phyloP scores from a whole-genome alignment of 2,113 vertebrate genomes.

The Poeciliopsis turrubarensis region DNA sequence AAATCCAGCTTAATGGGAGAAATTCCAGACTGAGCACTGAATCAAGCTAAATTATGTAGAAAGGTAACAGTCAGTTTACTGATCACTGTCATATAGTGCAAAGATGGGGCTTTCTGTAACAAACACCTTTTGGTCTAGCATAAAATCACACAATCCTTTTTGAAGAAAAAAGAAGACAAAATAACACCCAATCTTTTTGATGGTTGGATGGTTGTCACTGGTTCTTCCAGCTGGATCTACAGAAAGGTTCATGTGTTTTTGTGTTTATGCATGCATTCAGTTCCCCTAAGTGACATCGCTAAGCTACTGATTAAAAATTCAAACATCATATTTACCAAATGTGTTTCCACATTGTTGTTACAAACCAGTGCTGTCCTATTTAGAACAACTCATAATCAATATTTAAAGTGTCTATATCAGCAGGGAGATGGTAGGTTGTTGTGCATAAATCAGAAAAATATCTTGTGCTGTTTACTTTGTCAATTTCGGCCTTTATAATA shows the following conservation, averaged over 20 bases:
- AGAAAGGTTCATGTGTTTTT: background rate
- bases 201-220: too few species aligned
- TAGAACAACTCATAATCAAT: conserved; percentile 1
- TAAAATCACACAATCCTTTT: too few species aligned
- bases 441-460: background rate
- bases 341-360: background rate
- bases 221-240: too few species aligned
- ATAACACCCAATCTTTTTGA: too few species aligned
- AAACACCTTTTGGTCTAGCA: too few species aligned
- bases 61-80: too few species aligned
- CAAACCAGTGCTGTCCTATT: background rate
- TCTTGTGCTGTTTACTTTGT: background rate
- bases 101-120: too few species aligned
- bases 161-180: too few species aligned
- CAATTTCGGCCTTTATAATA: background rate
- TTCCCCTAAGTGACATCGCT: background rate
- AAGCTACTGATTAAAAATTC: background rate
- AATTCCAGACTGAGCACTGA: too few species aligned
- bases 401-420: conserved; percentile 2
- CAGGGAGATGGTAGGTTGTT: background rate
- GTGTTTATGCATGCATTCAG: background rate
- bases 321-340: background rate
- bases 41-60: too few species aligned
- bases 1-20: too few species aligned
- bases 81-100: too few species aligned